phyloP scores from a whole-genome alignment of 2,888 invertebrate genomes.

The Rambutsinella grinnellia region DNA sequence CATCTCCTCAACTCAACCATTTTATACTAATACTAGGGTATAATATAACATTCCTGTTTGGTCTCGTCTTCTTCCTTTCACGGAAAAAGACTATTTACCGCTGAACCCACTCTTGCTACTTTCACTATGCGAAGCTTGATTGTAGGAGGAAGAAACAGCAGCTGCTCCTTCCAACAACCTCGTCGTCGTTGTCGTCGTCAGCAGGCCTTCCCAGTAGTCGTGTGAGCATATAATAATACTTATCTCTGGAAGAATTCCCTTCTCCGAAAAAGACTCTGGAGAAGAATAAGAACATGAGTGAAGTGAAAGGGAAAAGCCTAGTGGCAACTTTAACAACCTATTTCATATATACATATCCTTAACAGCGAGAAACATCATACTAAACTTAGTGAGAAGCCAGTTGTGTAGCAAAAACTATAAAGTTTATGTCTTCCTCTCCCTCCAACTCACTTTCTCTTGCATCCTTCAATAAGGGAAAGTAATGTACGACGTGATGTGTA shows the following conservation, averaged over 20 bases:
- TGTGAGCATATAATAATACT: conserved; percentile 47
- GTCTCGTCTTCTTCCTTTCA: conserved; percentile 34
- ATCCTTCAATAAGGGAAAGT: conserved; percentile 14
- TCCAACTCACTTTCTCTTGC: conserved; percentile 18
- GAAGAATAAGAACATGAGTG: conserved; percentile 20
- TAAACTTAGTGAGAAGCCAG: neutral
- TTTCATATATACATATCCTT: too few species aligned
- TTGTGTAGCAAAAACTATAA: neutral
- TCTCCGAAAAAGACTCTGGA: conserved; percentile 18
- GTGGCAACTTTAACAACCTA: conserved; percentile 24
- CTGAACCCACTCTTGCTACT: conserved; percentile 21
- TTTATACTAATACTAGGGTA: conserved; percentile 38
- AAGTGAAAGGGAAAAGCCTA: conserved; percentile 37
- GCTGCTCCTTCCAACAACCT: conserved; percentile 14
- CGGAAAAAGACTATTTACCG: conserved; percentile 51
- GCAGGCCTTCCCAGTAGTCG: conserved; percentile 2
- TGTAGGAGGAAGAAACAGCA: conserved; percentile 18
- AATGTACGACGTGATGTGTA: conserved; percentile 36
- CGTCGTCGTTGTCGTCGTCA: conserved; percentile 7
- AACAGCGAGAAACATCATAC: neutral
- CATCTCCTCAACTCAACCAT: conserved; percentile 44
- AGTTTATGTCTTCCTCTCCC: conserved; percentile 7
- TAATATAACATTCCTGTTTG: conserved; percentile 40
- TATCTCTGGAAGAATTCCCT: conserved; percentile 42
- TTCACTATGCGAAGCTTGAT: conserved; percentile 1